Evolutionary conservation across 2,888 invertebrate species (phyloP), one percentile per base, ranked within the genome.

Genomic region (Rhagonycha lutea): DNA sequence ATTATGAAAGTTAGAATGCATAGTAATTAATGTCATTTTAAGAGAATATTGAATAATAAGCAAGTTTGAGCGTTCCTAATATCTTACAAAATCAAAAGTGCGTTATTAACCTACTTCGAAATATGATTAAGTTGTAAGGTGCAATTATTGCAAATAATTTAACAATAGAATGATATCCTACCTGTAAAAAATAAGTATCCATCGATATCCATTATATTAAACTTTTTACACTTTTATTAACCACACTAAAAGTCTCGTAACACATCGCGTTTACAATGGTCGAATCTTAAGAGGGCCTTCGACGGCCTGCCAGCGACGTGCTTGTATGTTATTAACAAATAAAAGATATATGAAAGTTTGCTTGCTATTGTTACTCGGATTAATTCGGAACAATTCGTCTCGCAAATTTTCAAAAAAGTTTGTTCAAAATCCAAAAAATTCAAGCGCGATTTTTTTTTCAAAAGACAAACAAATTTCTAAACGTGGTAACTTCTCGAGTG

Each of bases 321-420:
- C 74, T 73, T 47, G 77, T 78, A 73, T 72, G 78, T 79, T 79
- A 78, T 79, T 80, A 78, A 80, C 76, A 78, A 78, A 79, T 75
- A 78, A 79, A 78, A 79, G 74, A 77, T 75, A 76, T 77, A 78
- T 79, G 79, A 80, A 80, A 80, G 78, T 80, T 72, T 68, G 74
- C 68, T 47, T 69, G 67, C 72, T 71, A 72, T 74, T 74, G 67
- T 67, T 62, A 18, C 32, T 74, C 77, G 77, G 61, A 60, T 65
- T 61, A 65, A 18, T 61, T 73, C 76, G 76, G 60, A 14, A 29
- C 28, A 14, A 29, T 63, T 63, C 71, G 70, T 9, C 7, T 72
- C 14, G 74, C 74, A 63, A 77, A 72, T 77, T 77, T 74, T 70
- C 29, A 28, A 71, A 63, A 9, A 24, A 61, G 61, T 29, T 60